Evolutionary conservation across 2,888 invertebrate species (phyloP).

Genomic region (Microdon myrmicae): DNA sequence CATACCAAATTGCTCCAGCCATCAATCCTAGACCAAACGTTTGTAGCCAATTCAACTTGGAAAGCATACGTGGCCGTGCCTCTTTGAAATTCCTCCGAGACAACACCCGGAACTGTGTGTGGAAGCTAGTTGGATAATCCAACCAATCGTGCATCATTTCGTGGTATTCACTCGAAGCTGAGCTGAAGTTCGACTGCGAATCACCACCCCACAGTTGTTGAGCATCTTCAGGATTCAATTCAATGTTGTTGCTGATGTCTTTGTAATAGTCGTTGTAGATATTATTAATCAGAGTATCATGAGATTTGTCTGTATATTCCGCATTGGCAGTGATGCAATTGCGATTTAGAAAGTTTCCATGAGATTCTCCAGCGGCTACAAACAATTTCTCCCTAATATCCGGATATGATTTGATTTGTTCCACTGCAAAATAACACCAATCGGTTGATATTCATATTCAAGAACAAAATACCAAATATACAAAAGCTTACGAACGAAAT

Average conservation of each 20-base stretch:
- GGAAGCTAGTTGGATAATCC: conserved; percentile 81
- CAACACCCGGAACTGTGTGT: conserved; percentile 80
- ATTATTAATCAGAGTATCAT: conserved; percentile 60
- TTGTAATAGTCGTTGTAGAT: conserved; percentile 61
- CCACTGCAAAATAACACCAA: conserved; percentile 70
- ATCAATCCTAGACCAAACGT: conserved; percentile 77
- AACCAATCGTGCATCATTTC: conserved; percentile 72
- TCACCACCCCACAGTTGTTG: conserved; percentile 75
- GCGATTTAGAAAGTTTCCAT: conserved; percentile 66
- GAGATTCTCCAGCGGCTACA: conserved; percentile 73
- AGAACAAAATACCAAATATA: background rate
- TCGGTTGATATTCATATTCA: conserved; percentile 1
- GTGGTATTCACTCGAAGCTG: conserved; percentile 70
- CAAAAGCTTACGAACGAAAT: conserved; percentile 77
- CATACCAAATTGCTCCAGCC: conserved; percentile 82
- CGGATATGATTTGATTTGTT: conserved; percentile 77
- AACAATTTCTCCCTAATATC: conserved; percentile 76
- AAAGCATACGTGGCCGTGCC: conserved; percentile 79
- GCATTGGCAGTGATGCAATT: conserved; percentile 57
- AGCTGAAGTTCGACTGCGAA: conserved; percentile 77
- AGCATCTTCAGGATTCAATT: conserved; percentile 64
- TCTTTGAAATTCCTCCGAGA: conserved; percentile 81
- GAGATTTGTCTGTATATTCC: conserved; percentile 55
- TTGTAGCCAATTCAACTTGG: conserved; percentile 81
- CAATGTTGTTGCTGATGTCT: conserved; percentile 53